phyloP scores from a whole-genome alignment of 2,888 invertebrate genomes.

The Drosophila diplacantha region DNA sequence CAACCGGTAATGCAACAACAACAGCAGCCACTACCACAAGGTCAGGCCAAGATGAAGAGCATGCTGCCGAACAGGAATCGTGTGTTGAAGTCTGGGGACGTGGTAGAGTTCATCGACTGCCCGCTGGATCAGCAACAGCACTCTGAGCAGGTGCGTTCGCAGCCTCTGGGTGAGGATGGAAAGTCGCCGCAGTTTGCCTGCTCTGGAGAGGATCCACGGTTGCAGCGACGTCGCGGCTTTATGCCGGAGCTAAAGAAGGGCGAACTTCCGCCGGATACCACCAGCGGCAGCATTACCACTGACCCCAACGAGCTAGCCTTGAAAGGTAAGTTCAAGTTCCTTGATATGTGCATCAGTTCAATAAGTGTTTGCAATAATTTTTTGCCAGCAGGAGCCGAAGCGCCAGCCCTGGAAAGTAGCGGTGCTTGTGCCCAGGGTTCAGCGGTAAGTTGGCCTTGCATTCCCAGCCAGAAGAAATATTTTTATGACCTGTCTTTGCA shows the following conservation, averaged over 20 bases:
- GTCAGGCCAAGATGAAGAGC: conserved; percentile 68
- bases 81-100: conserved; percentile 69
- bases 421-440: conserved; percentile 42
- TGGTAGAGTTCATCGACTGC: conserved; percentile 60
- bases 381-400: conserved; percentile 34
- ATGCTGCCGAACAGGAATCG: conserved; percentile 76
- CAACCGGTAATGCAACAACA: conserved; percentile 56
- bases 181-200: conserved; percentile 52
- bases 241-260: conserved; percentile 73
- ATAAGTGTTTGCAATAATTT: neutral
- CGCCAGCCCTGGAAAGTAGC: conserved; percentile 34
- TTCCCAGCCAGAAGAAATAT: neutral
- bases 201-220: conserved; percentile 65
- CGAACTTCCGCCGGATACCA: conserved; percentile 32
- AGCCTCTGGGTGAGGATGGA: conserved; percentile 78
- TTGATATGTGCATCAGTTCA: neutral
- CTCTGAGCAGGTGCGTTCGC: conserved; percentile 77
- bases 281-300: conserved; percentile 13
- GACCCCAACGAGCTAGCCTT: conserved; percentile 38
- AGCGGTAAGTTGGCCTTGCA: conserved; percentile 34
- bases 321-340: conserved; percentile 37
- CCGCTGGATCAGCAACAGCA: conserved; percentile 63
- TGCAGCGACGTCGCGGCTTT: conserved; percentile 70
- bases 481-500: neutral
- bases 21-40: conserved; percentile 40